phyloP scores from a whole-genome alignment of 1,140 invertebrate species.

The Pogonomyrmex barbatus region DNA sequence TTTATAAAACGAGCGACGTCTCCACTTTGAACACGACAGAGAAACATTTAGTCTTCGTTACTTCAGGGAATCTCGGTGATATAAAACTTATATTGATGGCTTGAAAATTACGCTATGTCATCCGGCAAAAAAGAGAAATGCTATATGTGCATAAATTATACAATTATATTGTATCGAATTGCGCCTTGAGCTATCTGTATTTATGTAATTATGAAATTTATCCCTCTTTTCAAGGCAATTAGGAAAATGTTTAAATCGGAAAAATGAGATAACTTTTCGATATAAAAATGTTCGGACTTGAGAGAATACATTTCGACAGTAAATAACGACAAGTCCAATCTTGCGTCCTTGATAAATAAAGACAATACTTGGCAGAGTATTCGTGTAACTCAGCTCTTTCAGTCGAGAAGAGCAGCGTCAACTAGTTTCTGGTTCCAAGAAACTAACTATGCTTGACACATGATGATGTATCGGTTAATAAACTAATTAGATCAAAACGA shows the following conservation, averaged over 20 bases:
- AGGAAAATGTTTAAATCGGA: not conserved
- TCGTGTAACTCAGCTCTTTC: not conserved
- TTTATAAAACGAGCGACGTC: not conserved
- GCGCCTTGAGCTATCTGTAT: too few species aligned
- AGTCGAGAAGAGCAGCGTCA: not conserved
- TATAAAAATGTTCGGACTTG: not conserved
- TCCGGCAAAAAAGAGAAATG: not conserved
- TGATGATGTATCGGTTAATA: slow-evolving; percentile 6
- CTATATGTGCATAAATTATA: not conserved
- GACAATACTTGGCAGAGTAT: not conserved
- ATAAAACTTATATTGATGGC: not conserved
- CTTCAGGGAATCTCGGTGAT: not conserved
- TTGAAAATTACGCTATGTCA: not conserved
- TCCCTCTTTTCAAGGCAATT: not conserved
- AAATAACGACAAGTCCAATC: not conserved
- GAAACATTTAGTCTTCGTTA: not conserved
- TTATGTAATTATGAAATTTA: too few species aligned
- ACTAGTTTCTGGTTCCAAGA: not conserved
- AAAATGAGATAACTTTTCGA: not conserved
- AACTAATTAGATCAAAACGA: slow-evolving; percentile 5
- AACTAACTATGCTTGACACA: not conserved
- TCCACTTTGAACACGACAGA: not conserved
- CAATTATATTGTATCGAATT: not conserved
- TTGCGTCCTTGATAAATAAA: not conserved
- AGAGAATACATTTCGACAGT: not conserved